Conservation (phyloP, 2,113 vertebrate genomes). For the Podarcis muralis region DNA sequence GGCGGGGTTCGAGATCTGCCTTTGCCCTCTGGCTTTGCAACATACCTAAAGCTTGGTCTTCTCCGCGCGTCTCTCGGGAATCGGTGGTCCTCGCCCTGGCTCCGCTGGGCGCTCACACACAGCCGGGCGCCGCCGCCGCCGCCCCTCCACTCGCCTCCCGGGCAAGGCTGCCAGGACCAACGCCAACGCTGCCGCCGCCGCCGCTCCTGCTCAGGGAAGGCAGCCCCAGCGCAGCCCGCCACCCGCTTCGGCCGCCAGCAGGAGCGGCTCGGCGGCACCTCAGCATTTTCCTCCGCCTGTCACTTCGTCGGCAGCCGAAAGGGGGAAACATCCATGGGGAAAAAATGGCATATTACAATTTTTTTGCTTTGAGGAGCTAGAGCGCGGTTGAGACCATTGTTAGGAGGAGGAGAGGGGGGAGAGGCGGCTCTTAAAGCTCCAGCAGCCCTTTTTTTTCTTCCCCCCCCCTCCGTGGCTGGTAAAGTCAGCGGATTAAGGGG, state of each 20-base stretch:
- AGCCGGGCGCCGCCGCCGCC: constrained; percentile 53
- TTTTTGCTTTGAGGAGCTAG: constrained; percentile 89
- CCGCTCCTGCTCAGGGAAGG: constrained; percentile 56
- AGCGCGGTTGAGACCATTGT: constrained; percentile 94
- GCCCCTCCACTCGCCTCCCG: constrained; percentile 68
- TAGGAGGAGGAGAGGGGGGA: constrained; percentile 73
- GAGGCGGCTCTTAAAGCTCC: constrained; percentile 91
- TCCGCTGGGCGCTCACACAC: constrained; percentile 58
- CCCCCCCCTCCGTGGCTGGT: constrained; percentile 50
- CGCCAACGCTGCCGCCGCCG: background rate
- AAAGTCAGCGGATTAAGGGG: constrained; percentile 34
- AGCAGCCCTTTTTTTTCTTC: constrained; percentile 63
- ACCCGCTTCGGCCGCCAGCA: constrained; percentile 57
- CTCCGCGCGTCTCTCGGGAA: constrained; percentile 78
- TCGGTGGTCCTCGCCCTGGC: constrained; percentile 83
- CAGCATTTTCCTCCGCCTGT: constrained; percentile 74
- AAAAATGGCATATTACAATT: constrained; percentile 93
- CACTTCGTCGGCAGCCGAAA: constrained; percentile 74
- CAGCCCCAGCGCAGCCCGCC: constrained; percentile 49
- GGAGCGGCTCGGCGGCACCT: constrained; percentile 62
- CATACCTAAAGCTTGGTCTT: constrained; percentile 74
- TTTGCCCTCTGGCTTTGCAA: constrained; percentile 22
- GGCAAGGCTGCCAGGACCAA: constrained; percentile 56
- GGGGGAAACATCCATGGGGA: constrained; percentile 78
- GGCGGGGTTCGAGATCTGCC: background rate